A percentile compares a stretch with the other conserved stretches of the same genome.
Evolutionary conservation across 2,888 invertebrate species (phyloP).

Genomic region (Yponomeuta evonymella): DNA sequence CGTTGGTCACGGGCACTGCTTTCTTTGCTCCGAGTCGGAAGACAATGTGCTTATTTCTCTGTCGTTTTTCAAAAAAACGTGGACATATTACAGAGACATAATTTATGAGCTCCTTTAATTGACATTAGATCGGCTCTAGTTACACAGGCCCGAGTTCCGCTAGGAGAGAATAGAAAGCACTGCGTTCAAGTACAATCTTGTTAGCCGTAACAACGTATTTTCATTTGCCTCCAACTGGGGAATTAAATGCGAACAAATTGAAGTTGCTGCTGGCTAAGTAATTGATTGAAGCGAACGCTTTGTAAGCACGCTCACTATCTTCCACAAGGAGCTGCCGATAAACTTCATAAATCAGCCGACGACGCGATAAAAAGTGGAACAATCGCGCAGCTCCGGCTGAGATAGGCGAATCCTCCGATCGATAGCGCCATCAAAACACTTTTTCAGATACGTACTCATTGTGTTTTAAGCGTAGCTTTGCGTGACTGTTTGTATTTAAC

Average conservation of each 20-base stretch:
- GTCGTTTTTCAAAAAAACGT: neutral
- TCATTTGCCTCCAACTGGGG: neutral
- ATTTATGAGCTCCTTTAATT: too few species aligned
- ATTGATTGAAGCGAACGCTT: conserved; percentile 57
- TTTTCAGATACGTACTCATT: neutral
- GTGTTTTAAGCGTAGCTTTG: neutral
- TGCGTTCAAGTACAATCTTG: neutral
- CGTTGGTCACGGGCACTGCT: neutral
- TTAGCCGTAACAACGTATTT: neutral
- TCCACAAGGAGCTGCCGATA: conserved; percentile 44
- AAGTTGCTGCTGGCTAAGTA: conserved; percentile 46
- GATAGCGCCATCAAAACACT: conserved; percentile 2
- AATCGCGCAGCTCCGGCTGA: conserved; percentile 19
- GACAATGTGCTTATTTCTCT: neutral
- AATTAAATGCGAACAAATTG: conserved; percentile 38
- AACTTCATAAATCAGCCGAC: conserved; percentile 53
- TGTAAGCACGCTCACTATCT: conserved; percentile 45
- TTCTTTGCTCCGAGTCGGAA: neutral
- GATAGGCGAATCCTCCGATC: conserved; percentile 1
- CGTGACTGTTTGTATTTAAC: conserved; percentile 7
- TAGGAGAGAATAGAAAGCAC: neutral
- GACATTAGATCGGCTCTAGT: too few species aligned
- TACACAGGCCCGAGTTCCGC: too few species aligned
- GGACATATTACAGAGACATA: too few species aligned
- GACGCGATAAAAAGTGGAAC: conserved; percentile 48